A percentile compares a stretch with the other conserved stretches of the same genome.
phyloP scores from a whole-genome alignment of 64 coral and sea anemone genomes.

The Montipora capricornis region DNA sequence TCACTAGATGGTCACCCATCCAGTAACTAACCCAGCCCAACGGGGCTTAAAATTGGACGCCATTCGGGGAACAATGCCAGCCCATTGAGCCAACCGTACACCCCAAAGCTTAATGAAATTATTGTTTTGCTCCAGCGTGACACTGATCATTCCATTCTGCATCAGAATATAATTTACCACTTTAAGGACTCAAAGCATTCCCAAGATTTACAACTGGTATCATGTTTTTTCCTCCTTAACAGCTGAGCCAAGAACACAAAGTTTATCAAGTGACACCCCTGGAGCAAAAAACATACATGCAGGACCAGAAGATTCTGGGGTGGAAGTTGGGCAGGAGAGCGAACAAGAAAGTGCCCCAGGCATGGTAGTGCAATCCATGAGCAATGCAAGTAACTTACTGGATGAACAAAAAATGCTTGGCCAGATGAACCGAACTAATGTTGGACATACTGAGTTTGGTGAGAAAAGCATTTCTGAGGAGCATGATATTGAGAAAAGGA shows the following conservation, averaged over 20 bases:
- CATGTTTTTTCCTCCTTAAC: background rate
- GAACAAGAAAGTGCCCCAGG: constrained; percentile 71
- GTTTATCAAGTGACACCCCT: constrained; percentile 18
- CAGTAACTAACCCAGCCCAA: too few species aligned
- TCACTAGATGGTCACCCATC: too few species aligned
- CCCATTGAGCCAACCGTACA: too few species aligned
- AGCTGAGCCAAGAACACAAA: background rate
- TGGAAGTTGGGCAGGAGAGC: constrained; percentile 88
- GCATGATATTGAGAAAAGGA: background rate
- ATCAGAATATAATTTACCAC: too few species aligned
- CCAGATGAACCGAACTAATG: background rate
- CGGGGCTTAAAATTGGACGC: too few species aligned
- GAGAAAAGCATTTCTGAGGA: constrained; percentile 24
- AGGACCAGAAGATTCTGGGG: constrained; percentile 86
- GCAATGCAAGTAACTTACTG: background rate
- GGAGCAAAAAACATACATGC: constrained; percentile 53
- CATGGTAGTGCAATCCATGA: background rate
- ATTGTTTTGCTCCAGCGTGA: too few species aligned
- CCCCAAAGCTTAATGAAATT: too few species aligned
- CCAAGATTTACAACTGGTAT: too few species aligned
- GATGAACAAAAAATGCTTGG: background rate
- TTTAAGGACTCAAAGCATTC: too few species aligned
- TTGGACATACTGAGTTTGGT: constrained; percentile 24
- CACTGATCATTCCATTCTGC: too few species aligned
- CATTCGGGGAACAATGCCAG: too few species aligned